Evolutionary conservation across 2,888 invertebrate species (phyloP).

Genomic region (Megastigmus dorsalis): DNA sequence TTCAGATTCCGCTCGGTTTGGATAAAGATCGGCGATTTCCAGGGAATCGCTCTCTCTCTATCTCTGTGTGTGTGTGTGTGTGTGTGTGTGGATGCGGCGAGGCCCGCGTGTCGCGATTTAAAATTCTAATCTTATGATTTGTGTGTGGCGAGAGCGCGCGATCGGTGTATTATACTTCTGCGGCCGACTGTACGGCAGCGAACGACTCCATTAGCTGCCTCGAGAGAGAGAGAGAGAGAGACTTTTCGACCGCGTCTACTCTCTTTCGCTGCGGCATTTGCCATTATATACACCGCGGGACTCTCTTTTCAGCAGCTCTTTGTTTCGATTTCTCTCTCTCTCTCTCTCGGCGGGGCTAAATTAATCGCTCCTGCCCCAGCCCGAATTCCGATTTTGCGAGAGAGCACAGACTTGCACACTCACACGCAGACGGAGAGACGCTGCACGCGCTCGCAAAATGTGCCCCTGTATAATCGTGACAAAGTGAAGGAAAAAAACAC

Average conservation of each 20-base stretch:
- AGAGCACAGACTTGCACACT: no score
- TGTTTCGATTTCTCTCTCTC: conserved; percentile 13
- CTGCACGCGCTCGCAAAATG: no score
- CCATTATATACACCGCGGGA: neutral
- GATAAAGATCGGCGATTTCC: no score
- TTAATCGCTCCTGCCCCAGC: conserved; percentile 34
- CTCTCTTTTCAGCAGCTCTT: conserved; percentile 1
- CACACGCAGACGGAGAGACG: no score
- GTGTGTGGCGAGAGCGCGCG: conserved; percentile 62
- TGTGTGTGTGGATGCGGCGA: no score
- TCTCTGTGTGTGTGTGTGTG: no score
- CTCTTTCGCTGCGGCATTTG: neutral
- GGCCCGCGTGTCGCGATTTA: conserved; percentile 64
- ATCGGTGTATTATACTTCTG: conserved; percentile 61
- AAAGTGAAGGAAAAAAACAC: neutral
- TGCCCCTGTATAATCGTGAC: neutral
- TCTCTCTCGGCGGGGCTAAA: conserved; percentile 21
- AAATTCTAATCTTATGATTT: conserved; percentile 75
- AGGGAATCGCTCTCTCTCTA: no score
- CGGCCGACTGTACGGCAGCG: conserved; percentile 68
- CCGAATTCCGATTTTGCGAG: conserved; percentile 13
- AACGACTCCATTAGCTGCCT: conserved; percentile 73
- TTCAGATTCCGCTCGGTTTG: conserved; percentile 10
- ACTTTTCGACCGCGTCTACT: conserved; percentile 53
- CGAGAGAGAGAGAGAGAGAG: no score